Conservation (phyloP, 2,888 invertebrate genomes). For the Temnothorax rugatulus region DNA sequence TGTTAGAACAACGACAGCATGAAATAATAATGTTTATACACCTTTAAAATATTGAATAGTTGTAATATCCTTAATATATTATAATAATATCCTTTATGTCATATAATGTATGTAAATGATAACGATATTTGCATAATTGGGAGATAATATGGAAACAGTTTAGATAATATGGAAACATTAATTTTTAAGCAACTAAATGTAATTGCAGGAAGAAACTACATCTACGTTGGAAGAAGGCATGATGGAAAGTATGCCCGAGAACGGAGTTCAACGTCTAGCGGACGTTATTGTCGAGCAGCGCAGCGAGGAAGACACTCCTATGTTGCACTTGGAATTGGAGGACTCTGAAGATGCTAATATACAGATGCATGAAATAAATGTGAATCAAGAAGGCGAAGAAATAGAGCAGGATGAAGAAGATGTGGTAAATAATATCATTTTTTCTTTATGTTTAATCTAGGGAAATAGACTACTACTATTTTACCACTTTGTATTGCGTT, state of each 20-base stretch:
- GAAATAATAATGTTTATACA: not conserved
- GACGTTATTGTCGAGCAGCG: constrained; percentile 75
- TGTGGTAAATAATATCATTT: constrained; percentile 73
- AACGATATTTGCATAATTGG: not conserved
- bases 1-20: not conserved
- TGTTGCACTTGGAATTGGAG: constrained; percentile 77
- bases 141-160: not conserved
- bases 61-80: too few relatives aligned
- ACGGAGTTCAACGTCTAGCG: constrained; percentile 78
- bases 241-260: constrained; percentile 76
- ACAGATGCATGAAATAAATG: constrained; percentile 60
- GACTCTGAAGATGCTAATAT: constrained; percentile 74
- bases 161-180: not conserved
- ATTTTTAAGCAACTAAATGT: constrained; percentile 11
- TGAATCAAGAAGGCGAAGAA: constrained; percentile 73
- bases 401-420: constrained; percentile 76
- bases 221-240: constrained; percentile 71
- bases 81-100: not conserved
- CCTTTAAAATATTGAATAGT: not conserved
- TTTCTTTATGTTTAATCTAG: not conserved
- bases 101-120: not conserved
- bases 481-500: not conserved
- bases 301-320: constrained; percentile 73
- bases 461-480: not conserved
- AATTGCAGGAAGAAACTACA: constrained; percentile 71